A percentile compares a stretch with the other conserved stretches of the same genome.
phyloP scores from a whole-genome alignment of 2,113 vertebrate genomes.

The Elephas maximus region DNA sequence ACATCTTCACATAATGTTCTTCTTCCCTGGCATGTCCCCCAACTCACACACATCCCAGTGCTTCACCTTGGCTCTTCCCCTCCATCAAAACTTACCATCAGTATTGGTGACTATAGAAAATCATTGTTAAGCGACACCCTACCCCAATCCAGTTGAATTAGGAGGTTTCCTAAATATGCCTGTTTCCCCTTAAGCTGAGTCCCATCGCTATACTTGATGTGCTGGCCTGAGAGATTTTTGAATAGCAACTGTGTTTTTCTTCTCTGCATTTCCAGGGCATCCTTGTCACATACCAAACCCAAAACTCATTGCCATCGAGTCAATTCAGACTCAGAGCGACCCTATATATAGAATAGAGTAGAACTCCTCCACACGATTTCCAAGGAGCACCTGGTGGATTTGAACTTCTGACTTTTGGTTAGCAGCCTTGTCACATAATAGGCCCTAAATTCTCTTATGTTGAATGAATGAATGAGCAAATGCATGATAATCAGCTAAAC shows the following conservation, averaged over 20 bases:
- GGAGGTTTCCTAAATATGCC: background rate
- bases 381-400: too few species aligned
- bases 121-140: background rate
- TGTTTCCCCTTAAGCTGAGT: background rate
- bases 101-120: background rate
- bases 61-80: background rate
- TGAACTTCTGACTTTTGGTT: too few species aligned
- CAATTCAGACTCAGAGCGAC: too few species aligned
- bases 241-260: background rate
- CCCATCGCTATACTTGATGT: background rate
- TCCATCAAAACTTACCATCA: background rate
- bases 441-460: background rate
- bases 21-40: background rate
- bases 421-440: background rate
- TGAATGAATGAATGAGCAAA: background rate
- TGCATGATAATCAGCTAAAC: background rate
- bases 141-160: background rate
- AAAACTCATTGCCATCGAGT: too few species aligned
- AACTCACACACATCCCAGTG: too few species aligned
- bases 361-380: too few species aligned
- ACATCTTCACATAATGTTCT: background rate
- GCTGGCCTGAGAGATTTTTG: background rate
- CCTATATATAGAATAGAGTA: too few species aligned
- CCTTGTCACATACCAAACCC: background rate
- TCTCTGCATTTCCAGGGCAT: background rate